These are phyloP conservation scores for Sminthurinus aureus DNA, from an alignment of 2,888 invertebrate genomes.

Conservation along the genomic window DNA sequence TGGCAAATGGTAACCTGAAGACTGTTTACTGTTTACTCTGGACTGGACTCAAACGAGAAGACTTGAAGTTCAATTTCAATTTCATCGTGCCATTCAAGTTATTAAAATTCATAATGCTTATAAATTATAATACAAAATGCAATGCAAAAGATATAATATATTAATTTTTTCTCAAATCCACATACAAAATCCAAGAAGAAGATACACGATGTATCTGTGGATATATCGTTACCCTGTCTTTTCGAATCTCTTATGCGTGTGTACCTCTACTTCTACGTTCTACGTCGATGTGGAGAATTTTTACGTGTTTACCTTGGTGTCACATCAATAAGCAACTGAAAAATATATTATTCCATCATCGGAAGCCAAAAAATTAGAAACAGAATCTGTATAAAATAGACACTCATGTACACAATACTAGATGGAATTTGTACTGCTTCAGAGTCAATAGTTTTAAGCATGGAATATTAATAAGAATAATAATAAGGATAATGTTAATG, in stretches of 20 bases:
- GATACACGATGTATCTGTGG: not conserved
- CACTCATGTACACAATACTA: no score
- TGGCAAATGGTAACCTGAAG: conserved; percentile 3
- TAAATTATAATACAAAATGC: not conserved
- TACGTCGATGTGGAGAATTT: not conserved
- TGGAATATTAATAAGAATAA: no score
- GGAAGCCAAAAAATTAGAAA: not conserved
- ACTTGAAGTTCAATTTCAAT: not conserved
- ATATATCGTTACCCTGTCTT: not conserved
- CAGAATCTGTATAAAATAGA: no score
- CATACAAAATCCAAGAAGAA: not conserved
- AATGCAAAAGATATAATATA: not conserved
- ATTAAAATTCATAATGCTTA: not conserved
- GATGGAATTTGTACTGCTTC: no score
- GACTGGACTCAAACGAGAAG: not conserved
- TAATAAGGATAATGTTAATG: not conserved
- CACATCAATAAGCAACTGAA: not conserved
- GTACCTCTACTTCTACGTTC: not conserved
- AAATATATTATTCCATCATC: conserved; percentile 9
- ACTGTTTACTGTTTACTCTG: conserved; percentile 15
- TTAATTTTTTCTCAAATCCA: not conserved
- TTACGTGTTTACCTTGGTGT: conserved; percentile 15
- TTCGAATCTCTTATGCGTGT: not conserved
- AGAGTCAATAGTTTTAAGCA: no score
- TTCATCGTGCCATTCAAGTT: not conserved